Evolutionary conservation across 1,140 invertebrate genomes (phyloP), one percentile per base, ranked within the genome.

Genomic region (Plutomurus gul): DNA sequence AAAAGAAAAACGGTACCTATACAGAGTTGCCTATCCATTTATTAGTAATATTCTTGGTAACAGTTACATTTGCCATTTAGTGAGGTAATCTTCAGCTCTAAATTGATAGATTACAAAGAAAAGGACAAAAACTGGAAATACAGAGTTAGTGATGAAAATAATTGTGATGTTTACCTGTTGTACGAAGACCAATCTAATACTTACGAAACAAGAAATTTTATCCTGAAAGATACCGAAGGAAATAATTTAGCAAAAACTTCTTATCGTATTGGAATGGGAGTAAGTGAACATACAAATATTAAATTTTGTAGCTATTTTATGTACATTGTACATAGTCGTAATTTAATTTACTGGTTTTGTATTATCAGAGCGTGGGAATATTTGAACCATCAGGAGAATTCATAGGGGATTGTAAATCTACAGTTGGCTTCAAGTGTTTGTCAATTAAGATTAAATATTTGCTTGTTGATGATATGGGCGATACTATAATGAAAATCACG

Each of bases 371-470:
- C 3, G 11, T 78, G 3, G n/a, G 18, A 18, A 22, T 78, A 4
- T 65, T 56, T 36, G 36, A 72, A 4, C 18, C 70, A n/a, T 39
- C 22, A 1, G 49, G 49, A 5, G 36, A 74, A 40, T 22, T 74
- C 10, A 51, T 74, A 27, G 77, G 70, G 11, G 77, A 78, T 60
- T 78, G 70, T 30, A 18, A 37, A 27, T 78, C 77, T n/a, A 16
- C 16, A 22, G 71, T 78, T 25, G 71, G 33, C 10, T 78, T 78
- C 43, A 18, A 40, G 56, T 78, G 77, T 60, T 25, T 78, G n/a
- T 74, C 77, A 8, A 37, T 74, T 25, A 78, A 78, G 18, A 33
- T 78, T 0, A 78, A 78, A 20, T 78, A 78, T 20, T 39, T 56
- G 8, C 65, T 74, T 56, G n/a, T 22, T 0, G 49, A 78, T 39